Base-by-base conservation (phyloP, 2,888 invertebrate genomes). In the Dicranocentrus wangi region DNA sequence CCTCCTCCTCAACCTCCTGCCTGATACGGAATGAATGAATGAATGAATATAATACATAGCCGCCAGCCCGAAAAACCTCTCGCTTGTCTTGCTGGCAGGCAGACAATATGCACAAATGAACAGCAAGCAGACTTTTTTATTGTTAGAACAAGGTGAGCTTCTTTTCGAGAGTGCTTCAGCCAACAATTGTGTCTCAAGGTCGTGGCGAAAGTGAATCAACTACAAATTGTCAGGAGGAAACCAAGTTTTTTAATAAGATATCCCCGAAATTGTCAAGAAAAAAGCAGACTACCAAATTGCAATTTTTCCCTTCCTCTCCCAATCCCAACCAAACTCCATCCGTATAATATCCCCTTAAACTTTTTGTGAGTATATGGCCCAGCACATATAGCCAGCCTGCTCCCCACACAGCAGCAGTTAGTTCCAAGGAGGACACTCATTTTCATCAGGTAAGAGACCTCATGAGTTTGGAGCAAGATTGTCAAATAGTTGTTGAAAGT, bases 401-500 rank as follows among this genome's bases (percentile, higher is more conserved):
- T 8, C 7, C 8, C 39, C 39, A 39, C 39, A 39, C 39, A 39
- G 39, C 7, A 39, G 13, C 7, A 8, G 13, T 39, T 8, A 39
- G 7, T 39, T 39, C 39, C 39, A 39, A 39, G 13, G 13, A 39
- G 13, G 39, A 39, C 7, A 13, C n/a, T n/a, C n/a, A 32, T 61
- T 39, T 32, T 19, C 61, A 61, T 61, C 32, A 32, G 39, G 23
- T 61, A 32, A 39, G 21, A 61, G 17, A 61, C n/a, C 3, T 10
- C 39, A 1, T 28, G 28, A 13, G 32, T 25, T 17, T 32, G 61
- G 19, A 61, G 32, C 8, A 21, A 58, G 19, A 19, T 19, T 51
- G 58, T 27, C 58, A 58, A 58, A 58, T 55, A 27, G 58, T 23
- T 23, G 5, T 58, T 25, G 15, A 25, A 58, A 23, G 25, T 58